Evolutionary conservation across 2,797 vertebrate genomes (phyloP).

Genomic region (Eulemur albifrons): DNA sequence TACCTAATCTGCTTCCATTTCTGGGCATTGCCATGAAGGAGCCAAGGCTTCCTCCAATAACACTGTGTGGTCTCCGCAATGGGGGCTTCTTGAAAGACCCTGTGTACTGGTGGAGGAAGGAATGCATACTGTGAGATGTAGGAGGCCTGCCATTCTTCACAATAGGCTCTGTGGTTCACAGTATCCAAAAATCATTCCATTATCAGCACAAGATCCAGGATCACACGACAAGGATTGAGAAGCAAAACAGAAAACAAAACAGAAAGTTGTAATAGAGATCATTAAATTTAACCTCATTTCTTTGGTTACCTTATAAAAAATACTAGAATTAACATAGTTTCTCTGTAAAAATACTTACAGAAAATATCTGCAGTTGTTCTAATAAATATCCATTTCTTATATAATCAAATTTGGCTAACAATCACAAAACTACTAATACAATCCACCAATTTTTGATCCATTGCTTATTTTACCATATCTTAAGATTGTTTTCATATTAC

Average conservation of each 20-base stretch:
- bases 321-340: constrained; percentile 20
- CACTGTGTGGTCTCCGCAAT: constrained; percentile 96
- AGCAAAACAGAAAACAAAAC: constrained; percentile 70
- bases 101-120: constrained; percentile 98
- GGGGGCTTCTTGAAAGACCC: constrained; percentile 99
- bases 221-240: constrained; percentile 75
- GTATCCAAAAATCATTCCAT: constrained; percentile 81
- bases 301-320: not conserved
- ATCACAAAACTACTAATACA: not conserved
- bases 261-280: constrained; percentile 74
- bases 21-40: constrained; percentile 99
- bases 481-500: not conserved
- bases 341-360: constrained; percentile 18
- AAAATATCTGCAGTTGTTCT: constrained; percentile 25
- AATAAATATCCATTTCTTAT: constrained; percentile 15
- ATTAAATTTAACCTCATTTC: constrained; percentile 19
- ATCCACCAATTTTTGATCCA: not conserved
- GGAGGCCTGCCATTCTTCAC: constrained; percentile 98
- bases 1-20: constrained; percentile 97
- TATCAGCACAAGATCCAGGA: constrained; percentile 80
- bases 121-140: constrained; percentile 99
- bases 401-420: constrained; percentile 5
- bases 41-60: constrained; percentile 96
- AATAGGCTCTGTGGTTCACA: constrained; percentile 92
- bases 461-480: constrained; percentile 17